Conservation (phyloP, 2,113 vertebrate species). For the Epinephelus cyanopodus region DNA sequence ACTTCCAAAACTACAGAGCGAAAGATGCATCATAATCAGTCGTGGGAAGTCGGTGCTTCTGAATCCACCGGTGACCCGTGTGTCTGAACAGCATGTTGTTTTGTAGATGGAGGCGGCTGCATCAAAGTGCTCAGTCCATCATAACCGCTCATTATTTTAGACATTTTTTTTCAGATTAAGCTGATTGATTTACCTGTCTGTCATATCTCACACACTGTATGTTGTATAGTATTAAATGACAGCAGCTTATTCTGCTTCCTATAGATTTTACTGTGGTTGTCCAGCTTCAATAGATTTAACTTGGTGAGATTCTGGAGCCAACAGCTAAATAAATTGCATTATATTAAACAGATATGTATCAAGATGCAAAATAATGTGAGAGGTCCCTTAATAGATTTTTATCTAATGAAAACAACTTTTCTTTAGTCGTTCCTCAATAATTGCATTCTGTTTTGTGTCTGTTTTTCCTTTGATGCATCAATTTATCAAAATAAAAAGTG, state of each 20-base stretch:
- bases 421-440: not conserved
- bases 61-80: conserved; percentile 46
- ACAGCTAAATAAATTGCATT: not conserved
- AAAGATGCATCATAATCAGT: conserved; percentile 43
- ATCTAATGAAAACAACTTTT: not conserved
- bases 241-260: not conserved
- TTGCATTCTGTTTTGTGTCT: not conserved
- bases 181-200: not conserved
- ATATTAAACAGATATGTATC: not conserved
- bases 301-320: not conserved
- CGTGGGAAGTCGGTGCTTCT: not conserved
- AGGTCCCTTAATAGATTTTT: not conserved
- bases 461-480: not conserved
- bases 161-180: not conserved
- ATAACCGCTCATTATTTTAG: conserved; percentile 3
- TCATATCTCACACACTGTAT: not conserved
- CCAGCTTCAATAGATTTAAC: not conserved
- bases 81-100: not conserved
- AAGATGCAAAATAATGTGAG: conserved; percentile 4
- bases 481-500: not conserved
- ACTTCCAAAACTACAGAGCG: conserved; percentile 20
- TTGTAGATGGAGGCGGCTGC: conserved; percentile 2
- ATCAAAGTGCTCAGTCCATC: conserved; percentile 8
- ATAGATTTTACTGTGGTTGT: not conserved
- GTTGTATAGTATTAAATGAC: no score